Base-by-base conservation (phyloP, 2,797 vertebrate species). In the Aeoliscus strigatus region DNA sequence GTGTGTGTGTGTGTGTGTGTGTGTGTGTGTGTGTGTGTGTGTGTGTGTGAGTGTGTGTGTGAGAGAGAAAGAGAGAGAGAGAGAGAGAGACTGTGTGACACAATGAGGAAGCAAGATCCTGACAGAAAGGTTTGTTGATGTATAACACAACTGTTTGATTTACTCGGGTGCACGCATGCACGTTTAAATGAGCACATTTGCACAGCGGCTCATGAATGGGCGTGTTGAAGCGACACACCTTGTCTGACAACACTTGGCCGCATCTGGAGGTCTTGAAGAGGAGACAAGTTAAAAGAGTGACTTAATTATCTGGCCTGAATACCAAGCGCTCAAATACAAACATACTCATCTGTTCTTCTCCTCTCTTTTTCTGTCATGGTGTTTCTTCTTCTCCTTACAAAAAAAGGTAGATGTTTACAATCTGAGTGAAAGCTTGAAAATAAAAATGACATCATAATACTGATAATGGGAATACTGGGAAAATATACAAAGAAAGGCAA, bases 211-310 rank as follows among this genome's bases (percentile, higher is more conserved):
- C 77, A 73, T 39, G 75, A 82, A 84, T 74, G 84, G 88, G 87
- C 89, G 85, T 89, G 90, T 92, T 84, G 73, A 81, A 82, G 87
- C 86, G 79, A 85, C 90, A 86, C 90, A 89, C 88, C 89, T 89
- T 85, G 85, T 88, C 80, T 58, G 86, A 86, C 85, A 87, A 89
- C 89, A 91, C 91, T 86, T 75, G 72, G 80, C 78, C 79, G 73
- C 90, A 91, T 93, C 87, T 92, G 89, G 87, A 90, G 86, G 82
- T 88, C 82, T 91, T 79, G 83, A 87, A 82, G 73, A 82, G 80
- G 40, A 87, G 73, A 80, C 60, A 77, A 77, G 79, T 88, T 73
- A 67, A 77, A 87, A 87, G 70, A 73, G 67, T 31, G 6, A 66
- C 52, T 73, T 80, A 57, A 79, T 80, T 77, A 80, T 74, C 62